Conservation (phyloP, 2,888 invertebrate species). For the Esperia sulphurella region DNA sequence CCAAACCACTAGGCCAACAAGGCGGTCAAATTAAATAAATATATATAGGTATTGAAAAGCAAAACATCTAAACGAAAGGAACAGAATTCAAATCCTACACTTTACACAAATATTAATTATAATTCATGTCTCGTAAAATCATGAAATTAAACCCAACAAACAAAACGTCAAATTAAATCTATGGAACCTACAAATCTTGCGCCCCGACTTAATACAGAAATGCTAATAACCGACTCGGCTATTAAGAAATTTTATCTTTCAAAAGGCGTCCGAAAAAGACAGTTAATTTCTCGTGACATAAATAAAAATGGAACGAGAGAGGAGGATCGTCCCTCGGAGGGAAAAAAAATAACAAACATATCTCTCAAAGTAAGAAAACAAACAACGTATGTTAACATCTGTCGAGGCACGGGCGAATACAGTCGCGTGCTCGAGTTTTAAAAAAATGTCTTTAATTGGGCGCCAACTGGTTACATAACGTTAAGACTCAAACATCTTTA, state of each 20-base stretch:
- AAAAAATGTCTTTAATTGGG: constrained; percentile 22
- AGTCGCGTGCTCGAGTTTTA: constrained; percentile 31
- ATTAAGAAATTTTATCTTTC: constrained; percentile 61
- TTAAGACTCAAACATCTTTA: background rate
- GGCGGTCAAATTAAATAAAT: too few species aligned
- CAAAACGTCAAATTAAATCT: constrained; percentile 9
- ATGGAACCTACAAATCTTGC: constrained; percentile 21
- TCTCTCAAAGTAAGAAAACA: constrained; percentile 75
- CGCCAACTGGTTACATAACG: constrained; percentile 12
- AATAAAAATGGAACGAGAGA: constrained; percentile 61
- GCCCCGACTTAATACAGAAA: constrained; percentile 24
- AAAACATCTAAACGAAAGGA: too few species aligned
- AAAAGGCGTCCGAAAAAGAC: constrained; percentile 45
- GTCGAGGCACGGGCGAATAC: constrained; percentile 65
- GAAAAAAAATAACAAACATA: constrained; percentile 74
- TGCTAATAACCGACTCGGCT: constrained; percentile 38
- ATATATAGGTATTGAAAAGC: too few species aligned
- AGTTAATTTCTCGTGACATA: constrained; percentile 75
- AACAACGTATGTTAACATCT: constrained; percentile 78
- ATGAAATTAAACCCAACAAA: constrained; percentile 4
- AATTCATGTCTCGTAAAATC: constrained; percentile 1
- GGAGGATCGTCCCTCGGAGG: constrained; percentile 42
- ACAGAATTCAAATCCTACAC: too few species aligned
- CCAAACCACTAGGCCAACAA: too few species aligned
- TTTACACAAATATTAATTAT: background rate